Conservation (phyloP, 2,113 vertebrate genomes). For the Phalacrocorax carbo region DNA sequence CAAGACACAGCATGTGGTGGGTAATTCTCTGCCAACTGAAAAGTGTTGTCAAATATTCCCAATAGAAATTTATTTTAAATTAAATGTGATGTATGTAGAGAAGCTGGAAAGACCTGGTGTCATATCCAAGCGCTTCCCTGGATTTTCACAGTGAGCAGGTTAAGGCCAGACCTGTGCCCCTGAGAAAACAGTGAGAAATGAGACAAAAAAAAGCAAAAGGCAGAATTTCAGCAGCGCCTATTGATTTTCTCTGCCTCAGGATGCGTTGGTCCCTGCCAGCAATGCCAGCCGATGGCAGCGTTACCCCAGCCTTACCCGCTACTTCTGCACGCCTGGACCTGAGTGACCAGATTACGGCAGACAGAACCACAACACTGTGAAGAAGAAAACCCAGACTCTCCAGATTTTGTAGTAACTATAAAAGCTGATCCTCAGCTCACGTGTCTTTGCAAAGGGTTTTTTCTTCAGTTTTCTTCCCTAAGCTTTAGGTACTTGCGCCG, state of each 20-base stretch:
- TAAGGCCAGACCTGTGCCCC: not conserved
- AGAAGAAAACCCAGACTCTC: not conserved
- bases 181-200: not conserved
- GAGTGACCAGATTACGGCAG: accelerated
- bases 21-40: not conserved
- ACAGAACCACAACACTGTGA: not conserved
- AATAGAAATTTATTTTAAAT: not conserved
- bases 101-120: not conserved
- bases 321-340: not conserved
- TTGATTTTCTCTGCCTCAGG: not conserved
- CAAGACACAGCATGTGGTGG: not conserved
- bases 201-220: not conserved
- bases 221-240: not conserved
- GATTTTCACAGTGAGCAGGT: not conserved
- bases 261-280: not conserved
- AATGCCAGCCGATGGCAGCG: not conserved
- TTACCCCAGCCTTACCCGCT: not conserved
- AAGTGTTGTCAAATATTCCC: not conserved
- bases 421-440: not conserved
- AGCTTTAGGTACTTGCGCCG: accelerated
- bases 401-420: not conserved
- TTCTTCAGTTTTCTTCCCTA: not conserved
- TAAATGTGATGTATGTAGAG: not conserved
- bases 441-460: not conserved
- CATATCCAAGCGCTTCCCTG: not conserved